Percentiles rank a stretch among this genome's conserved stretches.
Conservation (phyloP, 1,140 invertebrate species). For the Probaryconus sp. region DNA sequence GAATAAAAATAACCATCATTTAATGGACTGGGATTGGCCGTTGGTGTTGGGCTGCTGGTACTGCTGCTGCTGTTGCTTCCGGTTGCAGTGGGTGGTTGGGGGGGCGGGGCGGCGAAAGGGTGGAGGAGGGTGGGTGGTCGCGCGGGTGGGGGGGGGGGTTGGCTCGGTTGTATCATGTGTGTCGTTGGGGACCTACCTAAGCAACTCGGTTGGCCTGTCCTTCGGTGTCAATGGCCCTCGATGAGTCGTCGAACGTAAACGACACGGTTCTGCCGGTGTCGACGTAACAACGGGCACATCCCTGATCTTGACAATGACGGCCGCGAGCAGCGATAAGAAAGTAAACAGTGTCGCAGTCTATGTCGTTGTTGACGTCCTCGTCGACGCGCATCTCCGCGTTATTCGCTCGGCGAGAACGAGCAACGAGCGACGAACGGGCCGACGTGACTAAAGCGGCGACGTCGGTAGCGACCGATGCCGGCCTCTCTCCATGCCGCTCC, state of each 20-base stretch:
- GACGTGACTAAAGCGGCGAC: too few species aligned
- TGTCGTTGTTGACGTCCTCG: too few species aligned
- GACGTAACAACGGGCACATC: conserved; percentile 48
- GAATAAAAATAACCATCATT: conserved; percentile 42
- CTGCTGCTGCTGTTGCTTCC: too few species aligned
- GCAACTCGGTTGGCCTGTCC: not conserved
- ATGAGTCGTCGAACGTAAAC: conserved; percentile 39
- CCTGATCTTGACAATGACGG: conserved; percentile 60
- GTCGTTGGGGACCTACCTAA: too few species aligned
- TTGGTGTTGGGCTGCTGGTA: too few species aligned
- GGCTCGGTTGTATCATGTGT: not conserved
- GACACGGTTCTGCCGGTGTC: conserved; percentile 14
- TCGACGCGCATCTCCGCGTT: not conserved
- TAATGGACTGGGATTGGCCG: too few species aligned
- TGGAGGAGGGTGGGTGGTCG: not conserved
- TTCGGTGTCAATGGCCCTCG: conserved; percentile 47
- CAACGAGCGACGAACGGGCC: not conserved
- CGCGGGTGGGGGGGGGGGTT: not conserved
- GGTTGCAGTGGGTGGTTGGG: too few species aligned
- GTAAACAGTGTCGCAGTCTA: conserved; percentile 41
- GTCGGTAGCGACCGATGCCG: too few species aligned
- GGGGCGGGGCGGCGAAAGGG: conserved; percentile 6
- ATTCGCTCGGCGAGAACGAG: not conserved
- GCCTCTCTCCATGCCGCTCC: too few species aligned
- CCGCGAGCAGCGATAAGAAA: conserved; percentile 25